These are phyloP conservation scores for Halcyon leucocephala DNA, from an alignment of 2,797 vertebrate genomes.

Conservation along the genomic window DNA sequence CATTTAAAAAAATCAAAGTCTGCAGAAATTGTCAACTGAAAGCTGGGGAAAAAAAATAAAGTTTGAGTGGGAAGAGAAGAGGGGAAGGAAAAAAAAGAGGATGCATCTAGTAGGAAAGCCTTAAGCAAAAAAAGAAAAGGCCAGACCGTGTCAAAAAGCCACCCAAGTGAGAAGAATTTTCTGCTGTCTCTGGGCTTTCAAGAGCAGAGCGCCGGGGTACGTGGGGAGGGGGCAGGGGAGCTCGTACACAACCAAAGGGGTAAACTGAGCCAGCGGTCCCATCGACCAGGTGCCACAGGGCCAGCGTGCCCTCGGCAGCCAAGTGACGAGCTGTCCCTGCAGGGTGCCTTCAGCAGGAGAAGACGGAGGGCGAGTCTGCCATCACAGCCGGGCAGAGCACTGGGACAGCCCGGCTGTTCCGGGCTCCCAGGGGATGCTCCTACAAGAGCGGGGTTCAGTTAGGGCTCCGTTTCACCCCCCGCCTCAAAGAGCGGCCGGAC, in stretches of 20 bases:
- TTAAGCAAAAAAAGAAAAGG: conserved; percentile 14
- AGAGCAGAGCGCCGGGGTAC: neutral
- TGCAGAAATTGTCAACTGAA: conserved; percentile 28
- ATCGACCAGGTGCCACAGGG: neutral
- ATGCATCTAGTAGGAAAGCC: neutral
- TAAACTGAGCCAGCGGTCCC: neutral
- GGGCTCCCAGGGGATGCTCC: neutral
- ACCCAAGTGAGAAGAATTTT: conserved; percentile 37
- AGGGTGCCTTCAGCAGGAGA: neutral
- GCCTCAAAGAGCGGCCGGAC: rapidly evolving
- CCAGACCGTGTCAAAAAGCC: conserved; percentile 27
- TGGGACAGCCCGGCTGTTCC: rapidly evolving
- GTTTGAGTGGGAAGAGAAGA: conserved; percentile 16
- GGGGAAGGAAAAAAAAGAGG: neutral
- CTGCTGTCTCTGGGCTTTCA: conserved; percentile 27
- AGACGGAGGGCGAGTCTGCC: neutral
- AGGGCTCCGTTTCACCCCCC: neutral
- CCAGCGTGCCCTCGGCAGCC: neutral
- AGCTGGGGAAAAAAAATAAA: conserved; percentile 31
- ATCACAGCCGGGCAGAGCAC: neutral
- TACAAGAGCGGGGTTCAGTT: rapidly evolving
- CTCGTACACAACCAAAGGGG: neutral
- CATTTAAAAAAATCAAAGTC: conserved; percentile 23
- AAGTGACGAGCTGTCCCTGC: neutral
- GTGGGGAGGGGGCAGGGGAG: neutral